phyloP scores from a whole-genome alignment of 2,888 invertebrate species.

The Spialia ferax region DNA sequence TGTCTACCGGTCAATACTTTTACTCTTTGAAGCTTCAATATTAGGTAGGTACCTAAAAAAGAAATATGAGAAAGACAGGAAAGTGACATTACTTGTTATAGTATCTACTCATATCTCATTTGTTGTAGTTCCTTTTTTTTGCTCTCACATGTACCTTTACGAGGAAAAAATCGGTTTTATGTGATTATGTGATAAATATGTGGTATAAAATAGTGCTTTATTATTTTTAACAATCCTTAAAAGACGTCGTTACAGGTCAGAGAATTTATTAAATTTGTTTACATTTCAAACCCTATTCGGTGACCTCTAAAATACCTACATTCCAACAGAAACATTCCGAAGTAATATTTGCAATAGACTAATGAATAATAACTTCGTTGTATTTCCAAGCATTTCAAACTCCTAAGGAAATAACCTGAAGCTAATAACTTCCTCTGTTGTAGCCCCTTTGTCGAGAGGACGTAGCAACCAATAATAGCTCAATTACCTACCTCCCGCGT shows the following conservation, averaged over 20 bases:
- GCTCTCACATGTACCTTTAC: too few relatives aligned
- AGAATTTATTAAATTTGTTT: too few relatives aligned
- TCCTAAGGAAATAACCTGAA: constrained; percentile 19
- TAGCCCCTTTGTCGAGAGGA: constrained; percentile 11
- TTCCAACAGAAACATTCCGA: background rate
- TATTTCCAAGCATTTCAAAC: background rate
- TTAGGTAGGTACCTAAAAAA: background rate
- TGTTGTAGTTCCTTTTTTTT: too few relatives aligned
- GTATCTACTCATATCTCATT: too few relatives aligned
- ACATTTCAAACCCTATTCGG: too few relatives aligned
- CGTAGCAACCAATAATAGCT: constrained; percentile 2
- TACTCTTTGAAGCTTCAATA: background rate
- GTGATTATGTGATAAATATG: too few relatives aligned
- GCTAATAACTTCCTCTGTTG: constrained; percentile 21
- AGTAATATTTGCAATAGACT: background rate
- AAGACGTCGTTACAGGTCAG: too few relatives aligned
- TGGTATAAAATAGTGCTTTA: too few relatives aligned
- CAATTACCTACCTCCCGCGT: constrained; percentile 10
- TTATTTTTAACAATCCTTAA: too few relatives aligned
- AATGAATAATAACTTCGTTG: background rate
- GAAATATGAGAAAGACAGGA: background rate
- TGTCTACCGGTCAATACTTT: background rate
- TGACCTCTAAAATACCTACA: background rate
- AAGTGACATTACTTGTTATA: background rate
- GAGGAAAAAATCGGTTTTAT: too few relatives aligned